These are phyloP conservation scores for Brachylomia viminalis DNA, from an alignment of 2,888 invertebrate genomes.

Conservation along the genomic window DNA sequence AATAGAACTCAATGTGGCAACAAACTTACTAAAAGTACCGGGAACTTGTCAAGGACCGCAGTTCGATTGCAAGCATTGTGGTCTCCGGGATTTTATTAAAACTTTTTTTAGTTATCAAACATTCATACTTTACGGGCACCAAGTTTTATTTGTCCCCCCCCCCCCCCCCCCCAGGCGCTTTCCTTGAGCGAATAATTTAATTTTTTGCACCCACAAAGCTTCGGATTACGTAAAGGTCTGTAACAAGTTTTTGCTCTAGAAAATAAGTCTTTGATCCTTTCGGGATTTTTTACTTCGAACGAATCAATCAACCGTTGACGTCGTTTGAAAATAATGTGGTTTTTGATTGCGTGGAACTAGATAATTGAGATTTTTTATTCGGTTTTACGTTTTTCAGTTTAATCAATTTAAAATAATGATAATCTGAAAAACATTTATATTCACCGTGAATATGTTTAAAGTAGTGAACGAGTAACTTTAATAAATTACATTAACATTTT, in stretches of 20 bases:
- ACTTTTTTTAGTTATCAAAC: slow-evolving; percentile 65
- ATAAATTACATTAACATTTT: slow-evolving; percentile 21
- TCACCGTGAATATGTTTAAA: background rate
- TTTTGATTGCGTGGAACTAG: slow-evolving; percentile 32
- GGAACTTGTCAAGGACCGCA: slow-evolving; percentile 42
- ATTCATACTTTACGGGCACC: slow-evolving; percentile 60
- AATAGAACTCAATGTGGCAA: slow-evolving; percentile 53
- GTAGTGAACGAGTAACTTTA: background rate
- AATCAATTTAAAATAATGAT: background rate
- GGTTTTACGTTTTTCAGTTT: background rate
- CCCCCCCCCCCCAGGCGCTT: too few relatives aligned
- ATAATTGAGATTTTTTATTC: slow-evolving; percentile 29
- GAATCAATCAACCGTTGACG: slow-evolving; percentile 48
- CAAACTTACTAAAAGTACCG: slow-evolving; percentile 45
- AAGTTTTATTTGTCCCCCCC: slow-evolving; percentile 65
- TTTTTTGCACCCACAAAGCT: slow-evolving; percentile 60
- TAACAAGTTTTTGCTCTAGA: slow-evolving; percentile 53
- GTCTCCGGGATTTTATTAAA: slow-evolving; percentile 62
- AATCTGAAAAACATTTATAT: background rate
- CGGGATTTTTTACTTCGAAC: slow-evolving; percentile 33
- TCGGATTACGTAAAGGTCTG: slow-evolving; percentile 50
- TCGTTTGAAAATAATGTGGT: slow-evolving; percentile 35
- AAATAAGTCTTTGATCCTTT: slow-evolving; percentile 58
- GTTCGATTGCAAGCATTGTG: slow-evolving; percentile 64
- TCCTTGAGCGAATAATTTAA: slow-evolving; percentile 51